phyloP scores from a whole-genome alignment of 2,797 vertebrate species.

The Apogon talboti region DNA sequence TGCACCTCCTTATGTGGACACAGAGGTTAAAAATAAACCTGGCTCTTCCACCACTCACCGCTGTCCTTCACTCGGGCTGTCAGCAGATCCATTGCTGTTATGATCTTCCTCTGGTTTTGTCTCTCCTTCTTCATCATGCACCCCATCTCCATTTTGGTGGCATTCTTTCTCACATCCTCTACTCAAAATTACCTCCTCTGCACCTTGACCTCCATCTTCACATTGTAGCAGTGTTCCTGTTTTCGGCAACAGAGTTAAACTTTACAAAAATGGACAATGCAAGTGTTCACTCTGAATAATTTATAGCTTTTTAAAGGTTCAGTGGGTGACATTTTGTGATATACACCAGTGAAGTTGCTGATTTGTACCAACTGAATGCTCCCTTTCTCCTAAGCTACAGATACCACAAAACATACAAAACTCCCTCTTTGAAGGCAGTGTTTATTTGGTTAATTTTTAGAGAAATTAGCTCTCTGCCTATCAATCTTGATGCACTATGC shows the following conservation, averaged over 20 bases:
- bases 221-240: slow-evolving; percentile 4
- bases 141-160: slow-evolving; percentile 48
- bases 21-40: slow-evolving; percentile 43
- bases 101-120: slow-evolving; percentile 44
- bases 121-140: slow-evolving; percentile 42
- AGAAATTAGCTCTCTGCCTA: too few relatives aligned
- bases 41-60: slow-evolving; percentile 67
- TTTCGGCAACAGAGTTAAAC: slow-evolving; percentile 5
- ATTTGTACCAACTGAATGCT: too few relatives aligned
- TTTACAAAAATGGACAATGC: neutral
- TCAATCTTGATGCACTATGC: too few relatives aligned
- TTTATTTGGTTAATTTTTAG: too few relatives aligned
- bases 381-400: too few relatives aligned
- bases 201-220: neutral
- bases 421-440: too few relatives aligned
- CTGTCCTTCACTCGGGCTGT: slow-evolving; percentile 61
- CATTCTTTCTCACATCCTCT: slow-evolving; percentile 31
- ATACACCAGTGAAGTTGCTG: too few relatives aligned
- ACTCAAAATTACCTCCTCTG: neutral
- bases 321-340: too few relatives aligned
- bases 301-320: too few relatives aligned
- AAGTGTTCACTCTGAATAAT: too few relatives aligned
- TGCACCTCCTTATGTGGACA: neutral
- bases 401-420: too few relatives aligned
- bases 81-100: slow-evolving; percentile 44